phyloP scores from a whole-genome alignment of 2,113 vertebrate species.

The Notarius quadriscutis region DNA sequence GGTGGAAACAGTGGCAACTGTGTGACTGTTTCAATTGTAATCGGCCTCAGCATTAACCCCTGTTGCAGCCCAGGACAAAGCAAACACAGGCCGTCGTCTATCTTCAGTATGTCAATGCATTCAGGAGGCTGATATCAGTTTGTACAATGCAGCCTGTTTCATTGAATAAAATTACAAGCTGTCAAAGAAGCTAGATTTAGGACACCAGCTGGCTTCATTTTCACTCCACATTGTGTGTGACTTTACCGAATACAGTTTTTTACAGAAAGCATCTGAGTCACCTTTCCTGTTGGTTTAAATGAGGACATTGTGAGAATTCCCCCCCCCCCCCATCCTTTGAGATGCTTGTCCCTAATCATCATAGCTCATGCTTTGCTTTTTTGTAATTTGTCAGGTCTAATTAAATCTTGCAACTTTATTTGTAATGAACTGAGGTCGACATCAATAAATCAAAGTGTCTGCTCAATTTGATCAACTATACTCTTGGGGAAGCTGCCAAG shows the following conservation, averaged over 20 bases:
- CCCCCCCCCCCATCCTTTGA: background rate
- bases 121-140: background rate
- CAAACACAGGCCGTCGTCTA: background rate
- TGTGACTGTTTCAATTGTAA: constrained; percentile 35
- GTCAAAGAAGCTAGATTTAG: background rate
- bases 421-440: constrained; percentile 81
- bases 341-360: background rate
- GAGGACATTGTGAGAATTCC: background rate
- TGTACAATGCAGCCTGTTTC: background rate
- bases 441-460: constrained; percentile 81
- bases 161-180: background rate
- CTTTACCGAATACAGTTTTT: background rate
- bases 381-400: constrained; percentile 75
- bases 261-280: background rate
- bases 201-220: background rate
- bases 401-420: constrained; percentile 82
- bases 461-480: constrained; percentile 12
- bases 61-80: constrained; percentile 27
- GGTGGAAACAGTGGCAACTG: constrained; percentile 49
- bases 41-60: constrained; percentile 21
- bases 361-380: constrained; percentile 49
- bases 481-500: constrained; percentile 20
- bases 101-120: background rate
- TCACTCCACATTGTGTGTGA: background rate
- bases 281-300: background rate